Percentiles rank a stretch among this genome's conserved stretches.
phyloP scores from a whole-genome alignment of 1,140 invertebrate genomes.

The Drosophila nebulosa region DNA sequence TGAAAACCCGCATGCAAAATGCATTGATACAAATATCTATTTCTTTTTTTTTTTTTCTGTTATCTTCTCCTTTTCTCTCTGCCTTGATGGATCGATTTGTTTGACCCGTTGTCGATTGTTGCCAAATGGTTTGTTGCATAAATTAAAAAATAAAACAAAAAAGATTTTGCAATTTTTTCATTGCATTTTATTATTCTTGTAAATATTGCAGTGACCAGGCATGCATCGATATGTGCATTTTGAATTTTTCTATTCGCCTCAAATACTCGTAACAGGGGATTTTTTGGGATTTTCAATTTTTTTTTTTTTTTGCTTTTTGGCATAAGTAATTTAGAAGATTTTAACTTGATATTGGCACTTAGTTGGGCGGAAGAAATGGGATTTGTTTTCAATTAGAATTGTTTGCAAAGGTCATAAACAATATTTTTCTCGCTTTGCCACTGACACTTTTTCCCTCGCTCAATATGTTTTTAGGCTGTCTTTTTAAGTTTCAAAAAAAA shows the following conservation, averaged over 20 bases:
- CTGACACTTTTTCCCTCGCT: no score
- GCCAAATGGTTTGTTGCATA: slow-evolving; percentile 57
- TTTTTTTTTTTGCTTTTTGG: not conserved
- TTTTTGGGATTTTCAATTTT: not conserved
- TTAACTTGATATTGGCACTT: not conserved
- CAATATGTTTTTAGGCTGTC: no score
- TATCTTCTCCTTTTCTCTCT: slow-evolving; percentile 1
- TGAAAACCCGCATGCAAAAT: slow-evolving; percentile 63
- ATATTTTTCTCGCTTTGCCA: no score
- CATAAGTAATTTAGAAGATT: slow-evolving; percentile 10
- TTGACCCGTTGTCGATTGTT: slow-evolving; percentile 28
- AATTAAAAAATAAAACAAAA: slow-evolving; percentile 47
- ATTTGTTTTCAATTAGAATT: no score
- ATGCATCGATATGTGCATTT: slow-evolving; percentile 16
- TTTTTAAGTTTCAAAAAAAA: no score
- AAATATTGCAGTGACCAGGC: slow-evolving; percentile 47
- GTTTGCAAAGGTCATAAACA: not conserved
- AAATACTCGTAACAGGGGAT: not conserved
- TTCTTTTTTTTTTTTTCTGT: slow-evolving; percentile 23
- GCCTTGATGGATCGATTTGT: slow-evolving; percentile 59
- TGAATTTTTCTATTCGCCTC: slow-evolving; percentile 32
- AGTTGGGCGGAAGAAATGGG: not conserved
- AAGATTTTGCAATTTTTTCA: not conserved
- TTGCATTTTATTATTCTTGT: slow-evolving; percentile 42
- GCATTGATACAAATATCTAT: slow-evolving; percentile 48